Base-by-base conservation (phyloP, 1,140 invertebrate species). In the Druon quercuslanigerum region DNA sequence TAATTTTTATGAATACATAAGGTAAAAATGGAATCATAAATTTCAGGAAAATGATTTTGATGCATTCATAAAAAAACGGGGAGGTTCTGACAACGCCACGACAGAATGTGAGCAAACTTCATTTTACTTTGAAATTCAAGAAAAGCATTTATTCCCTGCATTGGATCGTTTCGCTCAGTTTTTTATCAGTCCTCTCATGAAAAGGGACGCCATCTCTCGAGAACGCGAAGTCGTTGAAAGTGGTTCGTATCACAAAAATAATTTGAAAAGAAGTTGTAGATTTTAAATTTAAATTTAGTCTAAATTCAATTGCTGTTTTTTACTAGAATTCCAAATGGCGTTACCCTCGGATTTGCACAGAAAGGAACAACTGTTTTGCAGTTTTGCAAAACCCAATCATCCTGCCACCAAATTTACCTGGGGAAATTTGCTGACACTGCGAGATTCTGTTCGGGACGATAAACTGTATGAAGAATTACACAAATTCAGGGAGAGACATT, bases 191-290 rank as follows among this genome's bases (percentile, higher is more conserved):
- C 98, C 98, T 4, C 90, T 98, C 50, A 97, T 99, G 94, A 95
- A 94, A 85, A 93, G 95, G 85, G 95, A 96, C 79, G 95, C 97
- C 0, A 98, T 98, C 92, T 94, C 95, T 60, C 92, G 97, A 40
- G 98, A 99, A 92, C 92, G 97, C n/a, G 96, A 97, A 89, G 95
- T 97, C 1, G 96, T 99, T 6, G 96, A 99, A 88, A 98, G 97
- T 14, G 97, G 95, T 96, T 87, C 82, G 82, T 82, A 72, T 25
- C 11, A 77, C 20, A 13, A 51, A 25, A 33, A 51, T 7, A n/a
- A 60, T 51, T 74, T 73, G n/a, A 13, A 79, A 54, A 75, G 56
- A 57, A 51, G 2, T 51, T 1, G 19, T 20, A 70, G 40, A 57
- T 74, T 66, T 50, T 72, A 52, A 77, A 72, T 56, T 72, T 60